Conservation (phyloP, 23 tunicate genomes). For the Styela plicata region DNA sequence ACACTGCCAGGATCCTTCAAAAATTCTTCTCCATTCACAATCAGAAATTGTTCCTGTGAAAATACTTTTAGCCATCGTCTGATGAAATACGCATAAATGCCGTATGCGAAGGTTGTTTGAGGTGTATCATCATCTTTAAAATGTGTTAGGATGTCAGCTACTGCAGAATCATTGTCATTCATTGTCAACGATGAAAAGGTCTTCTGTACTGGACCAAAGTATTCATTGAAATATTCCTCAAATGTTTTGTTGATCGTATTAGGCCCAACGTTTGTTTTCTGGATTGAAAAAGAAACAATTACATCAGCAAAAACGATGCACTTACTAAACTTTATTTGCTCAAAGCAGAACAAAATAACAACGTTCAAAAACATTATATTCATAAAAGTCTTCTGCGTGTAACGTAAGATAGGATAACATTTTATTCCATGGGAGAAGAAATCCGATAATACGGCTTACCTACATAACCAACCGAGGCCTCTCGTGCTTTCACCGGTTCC, state of each 20-base stretch:
- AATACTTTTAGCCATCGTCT: slow-evolving; percentile 9
- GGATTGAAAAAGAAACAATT: background rate
- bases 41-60: background rate
- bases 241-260: background rate
- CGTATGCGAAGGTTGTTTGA: slow-evolving; percentile 9
- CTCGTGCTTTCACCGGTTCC: no score
- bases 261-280: background rate
- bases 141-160: background rate
- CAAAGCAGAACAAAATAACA: no score
- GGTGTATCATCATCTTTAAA: background rate
- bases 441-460: no score
- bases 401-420: no score
- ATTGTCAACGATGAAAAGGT: background rate
- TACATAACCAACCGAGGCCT: no score
- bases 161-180: background rate
- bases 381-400: no score
- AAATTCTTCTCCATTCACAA: slow-evolving; percentile 17
- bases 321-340: no score
- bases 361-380: no score
- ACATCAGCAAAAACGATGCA: no score
- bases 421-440: no score
- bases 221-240: background rate
- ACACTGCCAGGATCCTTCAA: slow-evolving; percentile 13
- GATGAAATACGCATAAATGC: slow-evolving; percentile 27
- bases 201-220: background rate